Conservation (phyloP, 2,113 vertebrate species). For the Leptosomus discolor region DNA sequence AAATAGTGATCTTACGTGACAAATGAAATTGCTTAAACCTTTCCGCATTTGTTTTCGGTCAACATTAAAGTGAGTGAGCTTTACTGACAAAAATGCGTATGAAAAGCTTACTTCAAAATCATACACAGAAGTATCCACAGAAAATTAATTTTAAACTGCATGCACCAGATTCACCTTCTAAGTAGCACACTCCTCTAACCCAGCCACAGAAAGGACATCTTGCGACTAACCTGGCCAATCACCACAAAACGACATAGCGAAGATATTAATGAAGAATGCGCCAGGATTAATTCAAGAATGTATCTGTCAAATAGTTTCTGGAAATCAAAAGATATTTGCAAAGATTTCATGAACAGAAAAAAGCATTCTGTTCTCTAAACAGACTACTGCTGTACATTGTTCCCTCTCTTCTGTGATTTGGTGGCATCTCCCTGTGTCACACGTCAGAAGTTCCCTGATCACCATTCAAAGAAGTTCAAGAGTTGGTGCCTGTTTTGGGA, state of each 20-base stretch:
- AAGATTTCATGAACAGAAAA: not conserved
- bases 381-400: not conserved
- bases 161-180: not conserved
- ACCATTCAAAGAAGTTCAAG: not conserved
- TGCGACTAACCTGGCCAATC: not conserved
- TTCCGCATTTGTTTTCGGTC: not conserved
- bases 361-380: fast-evolving
- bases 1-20: not conserved
- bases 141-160: not conserved
- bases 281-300: not conserved
- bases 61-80: not conserved
- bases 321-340: not conserved
- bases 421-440: fast-evolving
- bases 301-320: not conserved
- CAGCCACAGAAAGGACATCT: not conserved
- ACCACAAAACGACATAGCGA: not conserved
- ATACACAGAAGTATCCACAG: not conserved
- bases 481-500: not conserved
- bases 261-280: not conserved
- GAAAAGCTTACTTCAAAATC: not conserved
- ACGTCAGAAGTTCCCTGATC: not conserved
- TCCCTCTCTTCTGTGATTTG: not conserved
- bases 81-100: not conserved
- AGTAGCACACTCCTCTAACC: not conserved
- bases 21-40: not conserved